Conservation (phyloP, 2,888 invertebrate genomes). For the Lamproptera curius region DNA sequence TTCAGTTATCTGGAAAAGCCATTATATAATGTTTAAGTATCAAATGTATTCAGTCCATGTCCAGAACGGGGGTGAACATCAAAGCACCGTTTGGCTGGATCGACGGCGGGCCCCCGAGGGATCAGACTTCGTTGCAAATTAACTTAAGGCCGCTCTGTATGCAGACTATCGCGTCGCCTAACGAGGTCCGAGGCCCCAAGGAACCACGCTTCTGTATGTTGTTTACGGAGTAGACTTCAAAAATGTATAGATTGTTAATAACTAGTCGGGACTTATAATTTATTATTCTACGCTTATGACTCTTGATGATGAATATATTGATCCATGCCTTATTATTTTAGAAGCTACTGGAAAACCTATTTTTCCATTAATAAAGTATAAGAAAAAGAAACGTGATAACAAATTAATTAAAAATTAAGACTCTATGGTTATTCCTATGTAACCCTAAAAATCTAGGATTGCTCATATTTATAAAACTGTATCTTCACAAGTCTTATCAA, state of each 20-base stretch:
- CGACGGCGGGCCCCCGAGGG: slow-evolving; percentile 45
- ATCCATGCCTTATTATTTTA: background rate
- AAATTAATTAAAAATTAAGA: too few relatives aligned
- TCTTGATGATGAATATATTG: too few relatives aligned
- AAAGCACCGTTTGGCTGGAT: slow-evolving; percentile 55
- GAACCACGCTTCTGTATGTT: slow-evolving; percentile 36
- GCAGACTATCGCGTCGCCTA: slow-evolving; percentile 62
- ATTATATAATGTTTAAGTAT: slow-evolving; percentile 15
- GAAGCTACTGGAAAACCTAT: background rate
- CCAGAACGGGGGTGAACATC: slow-evolving; percentile 47
- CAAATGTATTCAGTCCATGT: slow-evolving; percentile 48
- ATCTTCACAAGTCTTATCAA: too few relatives aligned
- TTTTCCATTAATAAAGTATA: too few relatives aligned
- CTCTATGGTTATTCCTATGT: too few relatives aligned
- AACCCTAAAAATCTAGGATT: too few relatives aligned
- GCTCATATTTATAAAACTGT: too few relatives aligned
- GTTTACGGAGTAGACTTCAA: slow-evolving; percentile 37
- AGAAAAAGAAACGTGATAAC: too few relatives aligned
- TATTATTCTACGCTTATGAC: background rate
- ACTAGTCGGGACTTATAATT: too few relatives aligned
- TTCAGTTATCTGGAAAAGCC: background rate
- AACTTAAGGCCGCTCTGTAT: slow-evolving; percentile 71
- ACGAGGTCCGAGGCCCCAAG: slow-evolving; percentile 61
- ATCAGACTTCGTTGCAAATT: slow-evolving; percentile 61
- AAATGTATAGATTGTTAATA: slow-evolving; percentile 40